Evolutionary conservation across 2,888 invertebrate species (phyloP), one percentile per base, ranked within the genome.

Genomic region (Tetanocera ferruginea): DNA sequence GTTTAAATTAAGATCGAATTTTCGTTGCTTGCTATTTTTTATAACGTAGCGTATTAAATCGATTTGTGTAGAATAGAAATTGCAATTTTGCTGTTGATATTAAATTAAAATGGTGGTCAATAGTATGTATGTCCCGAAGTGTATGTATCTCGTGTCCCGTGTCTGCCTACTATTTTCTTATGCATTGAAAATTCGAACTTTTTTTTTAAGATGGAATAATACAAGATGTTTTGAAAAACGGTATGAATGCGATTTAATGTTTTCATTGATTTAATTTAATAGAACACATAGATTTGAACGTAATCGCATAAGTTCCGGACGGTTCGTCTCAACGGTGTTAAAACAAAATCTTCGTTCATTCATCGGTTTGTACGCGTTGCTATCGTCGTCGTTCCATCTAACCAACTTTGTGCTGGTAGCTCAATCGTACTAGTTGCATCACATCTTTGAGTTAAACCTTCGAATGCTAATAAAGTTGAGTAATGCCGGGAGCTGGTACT

Each of bases 401-500:
- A 3, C 43, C 43, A 43, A 3, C 55, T 52, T 51, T 25, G 25
- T 51, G 52, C 28, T 37, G 23, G 14, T 60, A 25, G 57, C 25
- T 60, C 25, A 28, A 4, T 23, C 85, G 85, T 83, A 67, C 37
- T 67, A 37, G 34, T 74, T n/a, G 17, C 74, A 64, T 64, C 74
- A 31, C 14, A 64, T 34, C 5, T 62, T 31, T 71, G 71, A 74
- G 8, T 74, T 64, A 31, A 17, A 6, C 28, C 25, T 78, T 73
- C 76, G 76, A 77, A 76, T 80, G 79, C 78, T n/a, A 17, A 51
- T 74, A 71, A 64, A 64, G 23, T 31, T 51, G 8, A 52, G 83
- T 83, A 83, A 96, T 96, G 96, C 96, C 96, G 92, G 96, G 95
- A 93, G 95, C 95, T 92, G 96, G 96, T 91, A 96, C 96, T 88